These are phyloP conservation scores for Lethrus apterus DNA, from an alignment of 1,140 invertebrate species.

Conservation along the genomic window DNA sequence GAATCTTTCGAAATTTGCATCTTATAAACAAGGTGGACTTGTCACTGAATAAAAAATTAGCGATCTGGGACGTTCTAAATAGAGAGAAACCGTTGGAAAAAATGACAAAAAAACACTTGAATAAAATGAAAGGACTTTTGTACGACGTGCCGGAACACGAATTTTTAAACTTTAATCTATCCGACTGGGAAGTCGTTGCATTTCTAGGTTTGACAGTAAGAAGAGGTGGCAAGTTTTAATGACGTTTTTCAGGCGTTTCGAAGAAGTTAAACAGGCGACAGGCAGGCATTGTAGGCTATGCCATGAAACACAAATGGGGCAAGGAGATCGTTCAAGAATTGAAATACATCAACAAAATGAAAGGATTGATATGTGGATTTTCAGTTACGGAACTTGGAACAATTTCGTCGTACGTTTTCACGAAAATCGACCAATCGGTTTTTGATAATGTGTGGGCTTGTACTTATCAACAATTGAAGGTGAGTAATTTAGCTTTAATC, in stretches of 20 bases:
- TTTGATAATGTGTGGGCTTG: conserved; percentile 15
- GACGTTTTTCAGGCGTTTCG: background rate
- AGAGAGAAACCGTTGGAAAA: background rate
- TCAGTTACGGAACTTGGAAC: conserved; percentile 14
- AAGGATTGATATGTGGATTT: conserved; percentile 24
- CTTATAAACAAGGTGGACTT: conserved; percentile 22
- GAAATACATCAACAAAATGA: conserved; percentile 18
- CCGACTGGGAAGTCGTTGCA: conserved; percentile 17
- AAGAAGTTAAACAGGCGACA: conserved; percentile 7
- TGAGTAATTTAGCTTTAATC: no score
- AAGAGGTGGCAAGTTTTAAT: background rate
- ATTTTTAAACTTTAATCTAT: conserved; percentile 22
- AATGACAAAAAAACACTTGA: conserved; percentile 13
- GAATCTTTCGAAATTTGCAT: conserved; percentile 16
- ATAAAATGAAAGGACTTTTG: conserved; percentile 12
- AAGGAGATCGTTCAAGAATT: conserved; percentile 5
- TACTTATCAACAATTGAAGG: conserved; percentile 2
- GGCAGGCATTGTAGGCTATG: conserved; percentile 18
- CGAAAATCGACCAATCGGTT: conserved; percentile 12
- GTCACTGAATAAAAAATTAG: conserved; percentile 4
- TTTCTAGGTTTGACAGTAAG: conserved; percentile 15
- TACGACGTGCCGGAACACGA: conserved; percentile 21
- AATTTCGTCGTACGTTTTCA: conserved; percentile 15
- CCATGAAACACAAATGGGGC: conserved; percentile 14
- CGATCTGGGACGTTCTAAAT: conserved; percentile 22